Base-by-base conservation (phyloP, 2,113 vertebrate genomes). In the Anoplopoma fimbria region DNA sequence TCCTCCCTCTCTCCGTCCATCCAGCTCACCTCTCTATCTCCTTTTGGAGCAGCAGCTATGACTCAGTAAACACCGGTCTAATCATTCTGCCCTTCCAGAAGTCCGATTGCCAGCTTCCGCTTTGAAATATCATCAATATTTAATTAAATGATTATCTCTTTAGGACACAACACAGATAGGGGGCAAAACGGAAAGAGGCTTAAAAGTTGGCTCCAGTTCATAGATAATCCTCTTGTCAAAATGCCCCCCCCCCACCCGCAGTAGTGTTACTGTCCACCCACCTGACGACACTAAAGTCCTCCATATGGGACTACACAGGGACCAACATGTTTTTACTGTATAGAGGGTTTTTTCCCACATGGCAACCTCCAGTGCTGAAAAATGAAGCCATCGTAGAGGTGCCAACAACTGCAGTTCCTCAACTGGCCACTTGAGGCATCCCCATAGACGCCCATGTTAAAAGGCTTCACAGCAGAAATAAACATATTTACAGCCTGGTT, bases 71-170 rank as follows among this genome's bases (percentile, higher is more conserved):
- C 63, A 85, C 29, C 19, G 60, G 49, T 64, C 64, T 76, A 82
- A 84, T 86, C 84, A 55, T 38, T 72, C 73, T 67, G 76, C 70
- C 82, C 75, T 80, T 81, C 84, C 15, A 87, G 72, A 80, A 74
- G 75, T 67, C 40, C 31, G 82, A 86, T 81, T 85, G 82, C 81
- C 84, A 65, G 81, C 79, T 82, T 90, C 83, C 64, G 45, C 68
- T 90, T 73, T 82, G 83, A 92, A 91, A 93, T 92, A 89, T 92
- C 82, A 93, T 92, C 90, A 93, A 93, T 93, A 91, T 94, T 95
- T 92, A 92, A 92, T 93, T 82, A 90, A 87, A 79, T 69, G 85
- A 89, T 93, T 93, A 92, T 88, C 85, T 89, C 91, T 90, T 83
- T 82, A 80, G 91, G 88, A 87, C 80, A 93, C 87, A 88, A 83